phyloP scores from a whole-genome alignment of 2,113 vertebrate species.

The Callaeas wilsoni region DNA sequence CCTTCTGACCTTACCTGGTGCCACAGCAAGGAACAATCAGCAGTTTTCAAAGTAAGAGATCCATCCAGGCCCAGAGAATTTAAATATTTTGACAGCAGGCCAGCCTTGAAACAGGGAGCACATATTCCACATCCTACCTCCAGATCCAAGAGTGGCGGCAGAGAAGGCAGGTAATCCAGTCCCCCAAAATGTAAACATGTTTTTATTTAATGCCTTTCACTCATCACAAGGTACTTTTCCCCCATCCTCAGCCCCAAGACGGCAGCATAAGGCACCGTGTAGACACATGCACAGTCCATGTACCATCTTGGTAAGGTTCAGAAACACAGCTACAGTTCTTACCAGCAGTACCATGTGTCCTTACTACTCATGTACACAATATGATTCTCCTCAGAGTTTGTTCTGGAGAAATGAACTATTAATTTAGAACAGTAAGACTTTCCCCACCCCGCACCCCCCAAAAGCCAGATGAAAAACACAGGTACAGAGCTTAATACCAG shows the following conservation, averaged over 20 bases:
- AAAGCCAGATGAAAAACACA: constrained; percentile 64
- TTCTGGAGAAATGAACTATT: constrained; percentile 45
- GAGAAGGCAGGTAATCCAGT: constrained; percentile 6
- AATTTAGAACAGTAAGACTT: constrained; percentile 43
- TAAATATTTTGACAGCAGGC: background rate
- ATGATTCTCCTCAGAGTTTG: constrained; percentile 26
- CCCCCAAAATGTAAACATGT: constrained; percentile 77
- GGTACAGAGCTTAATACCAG: constrained; percentile 64
- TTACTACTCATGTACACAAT: constrained; percentile 28
- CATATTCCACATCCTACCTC: background rate
- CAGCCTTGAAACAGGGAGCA: background rate
- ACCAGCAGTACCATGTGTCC: constrained; percentile 32
- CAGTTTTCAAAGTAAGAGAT: background rate
- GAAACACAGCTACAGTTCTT: constrained; percentile 34
- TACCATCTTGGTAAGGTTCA: constrained; percentile 1
- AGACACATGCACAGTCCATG: constrained; percentile 67
- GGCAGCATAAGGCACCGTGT: constrained; percentile 70
- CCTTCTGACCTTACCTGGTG: background rate
- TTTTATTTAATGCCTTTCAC: constrained; percentile 81
- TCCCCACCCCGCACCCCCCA: background rate
- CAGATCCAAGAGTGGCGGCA: background rate
- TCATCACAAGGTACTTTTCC: constrained; percentile 61
- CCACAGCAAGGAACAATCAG: background rate
- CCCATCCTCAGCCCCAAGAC: constrained; percentile 49
- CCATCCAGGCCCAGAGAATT: background rate